Evolutionary conservation across 2,888 invertebrate genomes (phyloP).

Genomic region (Fabriciana adippe): DNA sequence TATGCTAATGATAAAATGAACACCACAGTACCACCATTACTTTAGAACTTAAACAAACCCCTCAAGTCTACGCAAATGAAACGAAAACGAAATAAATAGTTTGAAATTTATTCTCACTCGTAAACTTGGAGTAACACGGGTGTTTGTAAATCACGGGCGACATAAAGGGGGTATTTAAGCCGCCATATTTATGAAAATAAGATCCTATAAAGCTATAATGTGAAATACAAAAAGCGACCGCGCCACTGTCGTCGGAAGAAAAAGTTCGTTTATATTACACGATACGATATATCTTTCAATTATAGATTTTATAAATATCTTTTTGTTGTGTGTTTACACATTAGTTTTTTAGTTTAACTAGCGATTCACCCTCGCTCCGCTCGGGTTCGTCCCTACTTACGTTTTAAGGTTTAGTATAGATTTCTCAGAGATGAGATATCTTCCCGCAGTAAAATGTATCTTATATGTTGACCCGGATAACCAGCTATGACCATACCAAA

Average conservation of each 20-base stretch:
- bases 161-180: conserved; percentile 76
- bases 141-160: conserved; percentile 74
- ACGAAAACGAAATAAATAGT: conserved; percentile 8
- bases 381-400: too few species aligned
- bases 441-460: too few species aligned
- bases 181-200: conserved; percentile 81
- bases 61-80: neutral
- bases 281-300: conserved; percentile 40
- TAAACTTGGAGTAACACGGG: conserved; percentile 45
- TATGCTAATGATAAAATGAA: too few species aligned
- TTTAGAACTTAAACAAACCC: neutral
- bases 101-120: conserved; percentile 30
- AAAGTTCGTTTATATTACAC: conserved; percentile 41
- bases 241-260: conserved; percentile 47
- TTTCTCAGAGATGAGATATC: too few species aligned
- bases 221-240: conserved; percentile 77
- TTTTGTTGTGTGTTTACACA: too few species aligned
- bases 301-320: too few species aligned
- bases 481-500: too few species aligned
- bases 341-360: too few species aligned
- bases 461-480: too few species aligned
- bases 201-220: conserved; percentile 75
- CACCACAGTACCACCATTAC: too few species aligned
- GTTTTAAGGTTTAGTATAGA: too few species aligned
- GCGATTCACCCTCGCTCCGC: too few species aligned